phyloP scores from a whole-genome alignment of 2,888 invertebrate genomes.

The Philonicus albiceps region DNA sequence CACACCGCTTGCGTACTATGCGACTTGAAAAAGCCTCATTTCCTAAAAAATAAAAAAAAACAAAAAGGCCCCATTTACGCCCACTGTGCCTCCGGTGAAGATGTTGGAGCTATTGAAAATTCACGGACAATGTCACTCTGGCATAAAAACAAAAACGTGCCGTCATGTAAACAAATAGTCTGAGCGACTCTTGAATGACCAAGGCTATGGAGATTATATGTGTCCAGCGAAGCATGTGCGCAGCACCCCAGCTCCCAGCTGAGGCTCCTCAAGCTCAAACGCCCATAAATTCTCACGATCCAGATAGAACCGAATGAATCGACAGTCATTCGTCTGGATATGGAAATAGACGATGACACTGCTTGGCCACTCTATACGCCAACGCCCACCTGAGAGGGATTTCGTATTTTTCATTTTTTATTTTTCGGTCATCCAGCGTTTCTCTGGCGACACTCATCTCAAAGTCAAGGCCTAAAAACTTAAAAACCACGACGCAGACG shows the following conservation, averaged over 20 bases:
- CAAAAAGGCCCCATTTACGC: neutral
- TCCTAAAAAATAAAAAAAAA: neutral
- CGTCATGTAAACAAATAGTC: neutral
- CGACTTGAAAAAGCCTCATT: neutral
- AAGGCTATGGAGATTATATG: neutral
- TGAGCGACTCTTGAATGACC: conserved; percentile 7
- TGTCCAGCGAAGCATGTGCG: neutral
- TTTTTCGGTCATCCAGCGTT: neutral
- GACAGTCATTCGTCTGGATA: neutral
- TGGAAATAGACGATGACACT: conserved; percentile 10
- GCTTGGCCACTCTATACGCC: neutral
- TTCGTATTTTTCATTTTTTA: neutral
- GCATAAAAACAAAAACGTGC: neutral
- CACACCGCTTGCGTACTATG: neutral
- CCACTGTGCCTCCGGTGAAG: neutral
- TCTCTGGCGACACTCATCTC: neutral
- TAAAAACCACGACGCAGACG: neutral
- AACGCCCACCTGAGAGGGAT: neutral
- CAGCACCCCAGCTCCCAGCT: neutral
- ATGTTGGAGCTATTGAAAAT: neutral
- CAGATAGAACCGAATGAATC: neutral
- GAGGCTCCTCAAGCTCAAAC: neutral
- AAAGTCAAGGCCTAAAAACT: conserved; percentile 1
- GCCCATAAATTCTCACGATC: neutral
- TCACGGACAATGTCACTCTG: conserved; percentile 22